Evolutionary conservation across 2,888 invertebrate genomes (phyloP).

Genomic region (Chloroclysta siterata): DNA sequence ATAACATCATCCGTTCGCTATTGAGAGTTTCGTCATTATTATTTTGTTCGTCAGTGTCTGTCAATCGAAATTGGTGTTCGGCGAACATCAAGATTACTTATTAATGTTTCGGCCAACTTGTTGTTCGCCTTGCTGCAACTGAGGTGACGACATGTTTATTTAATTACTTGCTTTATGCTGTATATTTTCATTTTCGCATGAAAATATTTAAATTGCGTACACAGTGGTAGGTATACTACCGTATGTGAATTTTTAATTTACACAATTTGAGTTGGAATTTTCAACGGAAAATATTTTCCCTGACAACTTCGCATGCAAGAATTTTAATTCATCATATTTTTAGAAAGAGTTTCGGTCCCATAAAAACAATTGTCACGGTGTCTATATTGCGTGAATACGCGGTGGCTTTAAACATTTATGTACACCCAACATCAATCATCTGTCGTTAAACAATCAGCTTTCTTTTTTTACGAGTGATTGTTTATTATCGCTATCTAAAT

Average conservation of each 20-base stretch:
- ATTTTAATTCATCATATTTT: constrained; percentile 21
- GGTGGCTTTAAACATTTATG: constrained; percentile 59
- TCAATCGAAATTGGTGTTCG: constrained; percentile 54
- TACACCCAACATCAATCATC: constrained; percentile 62
- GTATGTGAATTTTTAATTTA: neutral
- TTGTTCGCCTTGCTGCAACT: constrained; percentile 56
- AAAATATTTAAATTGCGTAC: neutral
- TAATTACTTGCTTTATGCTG: constrained; percentile 43
- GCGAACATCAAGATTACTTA: constrained; percentile 63
- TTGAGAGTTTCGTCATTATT: constrained; percentile 64
- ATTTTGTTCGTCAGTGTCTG: constrained; percentile 61
- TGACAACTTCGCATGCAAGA: constrained; percentile 20
- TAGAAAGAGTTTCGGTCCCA: constrained; percentile 29
- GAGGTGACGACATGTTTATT: constrained; percentile 49
- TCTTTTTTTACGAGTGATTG: constrained; percentile 58
- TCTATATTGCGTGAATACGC: constrained; percentile 55
- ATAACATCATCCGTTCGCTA: constrained; percentile 65
- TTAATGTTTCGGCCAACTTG: constrained; percentile 61
- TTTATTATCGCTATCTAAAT: constrained; percentile 51
- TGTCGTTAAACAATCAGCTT: constrained; percentile 71
- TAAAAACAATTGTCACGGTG: constrained; percentile 35
- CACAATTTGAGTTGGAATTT: neutral
- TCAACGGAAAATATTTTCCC: constrained; percentile 19
- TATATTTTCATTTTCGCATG: constrained; percentile 7
- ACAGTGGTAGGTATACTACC: neutral